These are phyloP conservation scores for Xanthia icteritia DNA, from an alignment of 2,888 invertebrate genomes.

Conservation along the genomic window DNA sequence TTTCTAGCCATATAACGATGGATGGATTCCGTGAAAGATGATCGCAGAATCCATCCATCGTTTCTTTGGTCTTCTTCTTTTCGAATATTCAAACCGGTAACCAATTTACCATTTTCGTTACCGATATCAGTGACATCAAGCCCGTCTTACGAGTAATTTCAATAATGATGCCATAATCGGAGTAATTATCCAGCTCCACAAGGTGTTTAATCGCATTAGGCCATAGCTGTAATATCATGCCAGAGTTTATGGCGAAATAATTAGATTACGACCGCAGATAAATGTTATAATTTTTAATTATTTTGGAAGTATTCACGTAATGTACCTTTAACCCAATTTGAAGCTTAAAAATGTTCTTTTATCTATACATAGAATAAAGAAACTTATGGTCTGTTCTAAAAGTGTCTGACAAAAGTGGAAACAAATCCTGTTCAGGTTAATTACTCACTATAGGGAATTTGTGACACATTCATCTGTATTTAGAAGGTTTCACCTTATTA, in stretches of 20 bases:
- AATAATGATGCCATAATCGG: constrained; percentile 36
- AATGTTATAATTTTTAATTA: constrained; percentile 39
- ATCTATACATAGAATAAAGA: not conserved
- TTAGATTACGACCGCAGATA: constrained; percentile 38
- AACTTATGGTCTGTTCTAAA: not conserved
- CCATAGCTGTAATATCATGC: constrained; percentile 32
- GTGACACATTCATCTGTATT: no score
- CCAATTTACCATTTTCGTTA: not conserved
- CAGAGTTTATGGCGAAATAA: constrained; percentile 39
- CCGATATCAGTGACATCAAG: not conserved
- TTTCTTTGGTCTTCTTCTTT: no score
- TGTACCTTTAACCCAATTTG: constrained; percentile 16
- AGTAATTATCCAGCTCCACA: constrained; percentile 31
- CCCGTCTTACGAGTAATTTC: constrained; percentile 3
- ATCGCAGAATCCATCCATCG: no score
- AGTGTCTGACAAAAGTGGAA: not conserved
- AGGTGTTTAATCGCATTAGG: constrained; percentile 51
- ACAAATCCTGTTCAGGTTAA: no score
- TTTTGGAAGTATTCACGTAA: constrained; percentile 14
- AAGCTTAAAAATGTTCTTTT: constrained; percentile 2
- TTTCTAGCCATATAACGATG: no score
- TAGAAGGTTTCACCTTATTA: no score
- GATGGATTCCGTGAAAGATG: no score
- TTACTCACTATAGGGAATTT: no score
- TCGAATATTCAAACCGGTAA: not conserved